Evolutionary conservation across 2,113 vertebrate genomes (phyloP), one percentile per base, ranked within the genome.

Genomic region (Chitala chitala): DNA sequence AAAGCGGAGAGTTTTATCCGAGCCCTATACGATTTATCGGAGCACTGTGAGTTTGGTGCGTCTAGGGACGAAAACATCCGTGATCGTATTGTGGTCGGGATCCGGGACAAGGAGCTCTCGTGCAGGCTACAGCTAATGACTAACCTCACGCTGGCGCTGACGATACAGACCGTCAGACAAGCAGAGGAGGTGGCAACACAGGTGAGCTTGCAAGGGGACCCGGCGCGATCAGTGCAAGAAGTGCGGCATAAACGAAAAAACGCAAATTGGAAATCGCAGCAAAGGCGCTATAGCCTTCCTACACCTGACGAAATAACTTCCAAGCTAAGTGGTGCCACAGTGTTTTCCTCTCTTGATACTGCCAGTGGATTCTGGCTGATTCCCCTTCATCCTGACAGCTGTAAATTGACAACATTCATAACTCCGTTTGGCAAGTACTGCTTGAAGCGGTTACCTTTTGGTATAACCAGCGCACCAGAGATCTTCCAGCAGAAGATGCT

Each of bases 51-150:
- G 3, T 75, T 75, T 1, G 40, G 68, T 5, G 73, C 6, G 1
- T 9, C 4, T 10, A 65, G 38, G 10, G 53, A 55, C 3, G 53
- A 55, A 55, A 24, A 55, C 9, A 55, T 55, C 7, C 7, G 22
- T 2, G n/a, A 55, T 12, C 0, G 53, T 0, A 55, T 55, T 9
- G 53, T 71, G 7, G 64, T 76, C 1, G 64, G 46, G 15, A 70
- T 80, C 8, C 20, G 63, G 10, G 36, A 78, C 22, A 76, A 75
- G 70, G 68, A 61, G 10, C 3, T 75, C 48, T 79, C 73, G 22
- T 54, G 13, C 1, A 77, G 54, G n/a, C 46, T 76, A 15, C 74
- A 76, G 50, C 50, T 76, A 17, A 66, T 40, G 6, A 50, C 29
- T 0, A 26, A 73, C 38, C 71, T 80, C 33, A 80, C 26, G 3